Conservation (phyloP, 1,140 invertebrate species). For the Bombus confusus region DNA sequence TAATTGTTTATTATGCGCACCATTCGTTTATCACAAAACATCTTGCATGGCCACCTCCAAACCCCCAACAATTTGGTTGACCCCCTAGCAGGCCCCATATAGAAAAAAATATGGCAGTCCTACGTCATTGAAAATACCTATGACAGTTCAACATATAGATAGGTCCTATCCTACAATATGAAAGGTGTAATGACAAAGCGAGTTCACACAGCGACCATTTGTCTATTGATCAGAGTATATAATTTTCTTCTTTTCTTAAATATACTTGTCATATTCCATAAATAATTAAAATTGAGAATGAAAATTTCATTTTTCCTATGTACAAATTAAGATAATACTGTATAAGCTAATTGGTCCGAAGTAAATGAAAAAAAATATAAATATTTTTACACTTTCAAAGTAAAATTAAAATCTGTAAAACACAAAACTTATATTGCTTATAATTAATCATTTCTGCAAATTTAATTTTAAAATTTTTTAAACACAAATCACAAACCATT, state of each 20-base stretch:
- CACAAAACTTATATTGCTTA: not conserved
- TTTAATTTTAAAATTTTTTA: not conserved
- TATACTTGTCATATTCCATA: not conserved
- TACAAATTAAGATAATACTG: not conserved
- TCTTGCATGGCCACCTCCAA: constrained; percentile 73
- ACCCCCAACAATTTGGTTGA: constrained; percentile 74
- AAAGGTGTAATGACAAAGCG: not conserved
- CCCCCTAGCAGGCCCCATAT: constrained; percentile 76
- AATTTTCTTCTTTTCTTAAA: not conserved
- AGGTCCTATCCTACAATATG: not conserved
- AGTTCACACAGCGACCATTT: not conserved
- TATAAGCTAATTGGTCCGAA: not conserved
- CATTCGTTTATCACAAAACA: constrained; percentile 76
- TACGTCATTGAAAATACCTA: constrained; percentile 72
- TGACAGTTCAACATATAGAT: constrained; percentile 51
- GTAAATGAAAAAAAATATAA: not conserved
- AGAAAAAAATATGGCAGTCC: constrained; percentile 78
- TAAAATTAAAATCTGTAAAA: not conserved
- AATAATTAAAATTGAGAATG: not conserved
- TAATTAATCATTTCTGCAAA: not conserved
- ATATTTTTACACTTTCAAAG: not conserved
- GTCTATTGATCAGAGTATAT: not conserved
- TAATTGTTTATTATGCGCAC: constrained; percentile 74
- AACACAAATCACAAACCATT: not conserved
- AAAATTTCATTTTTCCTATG: not conserved